These are phyloP conservation scores for Lagorchestes hirsutus DNA, from an alignment of 2,797 vertebrate genomes.

Conservation along the genomic window DNA sequence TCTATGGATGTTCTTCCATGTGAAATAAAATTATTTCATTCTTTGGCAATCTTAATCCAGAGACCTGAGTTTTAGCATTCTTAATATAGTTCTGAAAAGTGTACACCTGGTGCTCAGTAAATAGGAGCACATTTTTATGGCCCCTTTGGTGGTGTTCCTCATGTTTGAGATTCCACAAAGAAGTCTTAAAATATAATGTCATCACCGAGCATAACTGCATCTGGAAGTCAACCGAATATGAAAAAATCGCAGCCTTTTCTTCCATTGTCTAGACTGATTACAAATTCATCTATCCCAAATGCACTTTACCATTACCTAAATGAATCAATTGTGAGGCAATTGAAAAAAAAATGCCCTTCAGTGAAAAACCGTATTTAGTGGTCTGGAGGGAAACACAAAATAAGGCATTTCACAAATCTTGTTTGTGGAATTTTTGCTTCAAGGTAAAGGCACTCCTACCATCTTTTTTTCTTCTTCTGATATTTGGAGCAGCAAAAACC, in stretches of 20 bases:
- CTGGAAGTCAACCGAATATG: slow-evolving; percentile 46
- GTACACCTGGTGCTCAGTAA: slow-evolving; percentile 36
- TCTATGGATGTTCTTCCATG: slow-evolving; percentile 49
- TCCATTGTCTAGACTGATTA: slow-evolving; percentile 61
- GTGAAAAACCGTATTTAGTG: slow-evolving; percentile 8
- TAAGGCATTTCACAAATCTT: slow-evolving; percentile 7
- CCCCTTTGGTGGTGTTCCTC: slow-evolving; percentile 11
- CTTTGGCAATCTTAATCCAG: slow-evolving; percentile 38
- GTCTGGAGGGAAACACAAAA: slow-evolving; percentile 14
- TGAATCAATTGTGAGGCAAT: slow-evolving; percentile 61
- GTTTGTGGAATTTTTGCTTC: slow-evolving; percentile 20
- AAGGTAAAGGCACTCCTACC: slow-evolving; percentile 27
- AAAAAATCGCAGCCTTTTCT: slow-evolving; percentile 39
- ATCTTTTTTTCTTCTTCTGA: neutral
- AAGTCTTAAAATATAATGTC: slow-evolving; percentile 48
- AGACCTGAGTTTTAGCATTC: slow-evolving; percentile 5
- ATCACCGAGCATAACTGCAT: slow-evolving; percentile 23
- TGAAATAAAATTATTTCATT: slow-evolving; percentile 35
- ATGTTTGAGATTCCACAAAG: slow-evolving; percentile 26
- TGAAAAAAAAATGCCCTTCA: slow-evolving; percentile 35
- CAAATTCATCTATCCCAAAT: slow-evolving; percentile 62
- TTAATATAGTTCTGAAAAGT: slow-evolving; percentile 18
- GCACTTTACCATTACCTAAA: slow-evolving; percentile 52
- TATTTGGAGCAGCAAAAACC: slow-evolving; percentile 12
- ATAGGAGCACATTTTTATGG: slow-evolving; percentile 43